Percentiles rank a stretch among this genome's conserved stretches.
These are phyloP conservation scores for Crotalus viridis DNA, from an alignment of 2,113 vertebrate species.

Conservation along the genomic window DNA sequence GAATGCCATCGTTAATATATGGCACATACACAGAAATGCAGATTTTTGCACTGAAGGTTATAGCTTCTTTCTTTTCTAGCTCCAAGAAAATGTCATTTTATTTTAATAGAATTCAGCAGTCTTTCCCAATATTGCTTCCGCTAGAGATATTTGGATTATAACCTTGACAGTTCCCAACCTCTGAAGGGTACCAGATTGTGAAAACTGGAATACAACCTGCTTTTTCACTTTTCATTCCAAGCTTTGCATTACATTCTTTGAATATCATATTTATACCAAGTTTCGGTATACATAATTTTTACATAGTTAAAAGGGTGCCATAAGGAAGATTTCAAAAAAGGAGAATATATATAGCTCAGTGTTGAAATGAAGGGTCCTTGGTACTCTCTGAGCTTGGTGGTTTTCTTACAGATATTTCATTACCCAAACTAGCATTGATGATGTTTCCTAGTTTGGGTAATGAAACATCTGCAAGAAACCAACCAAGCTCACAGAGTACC, in stretches of 20 bases:
- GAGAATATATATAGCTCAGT: neutral
- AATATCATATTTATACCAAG: neutral
- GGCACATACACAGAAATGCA: neutral
- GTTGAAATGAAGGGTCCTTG: neutral
- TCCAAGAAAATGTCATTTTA: neutral
- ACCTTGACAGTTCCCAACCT: neutral
- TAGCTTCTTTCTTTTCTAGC: neutral
- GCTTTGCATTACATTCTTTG: neutral
- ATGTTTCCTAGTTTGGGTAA: neutral
- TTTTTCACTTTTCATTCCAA: neutral
- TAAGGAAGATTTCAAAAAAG: neutral
- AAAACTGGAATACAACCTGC: neutral
- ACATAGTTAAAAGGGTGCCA: neutral
- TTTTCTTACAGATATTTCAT: too few relatives aligned
- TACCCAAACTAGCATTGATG: neutral
- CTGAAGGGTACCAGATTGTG: neutral
- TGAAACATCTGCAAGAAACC: neutral
- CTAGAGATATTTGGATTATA: neutral
- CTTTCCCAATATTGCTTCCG: neutral
- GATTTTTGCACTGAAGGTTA: slow-evolving; percentile 4
- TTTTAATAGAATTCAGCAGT: neutral
- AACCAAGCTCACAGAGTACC: neutral
- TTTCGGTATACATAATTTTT: neutral
- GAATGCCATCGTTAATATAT: neutral
- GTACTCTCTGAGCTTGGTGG: too few relatives aligned